Base-by-base conservation (phyloP, 1,140 invertebrate genomes). In the Aphaenogaster rudis region DNA sequence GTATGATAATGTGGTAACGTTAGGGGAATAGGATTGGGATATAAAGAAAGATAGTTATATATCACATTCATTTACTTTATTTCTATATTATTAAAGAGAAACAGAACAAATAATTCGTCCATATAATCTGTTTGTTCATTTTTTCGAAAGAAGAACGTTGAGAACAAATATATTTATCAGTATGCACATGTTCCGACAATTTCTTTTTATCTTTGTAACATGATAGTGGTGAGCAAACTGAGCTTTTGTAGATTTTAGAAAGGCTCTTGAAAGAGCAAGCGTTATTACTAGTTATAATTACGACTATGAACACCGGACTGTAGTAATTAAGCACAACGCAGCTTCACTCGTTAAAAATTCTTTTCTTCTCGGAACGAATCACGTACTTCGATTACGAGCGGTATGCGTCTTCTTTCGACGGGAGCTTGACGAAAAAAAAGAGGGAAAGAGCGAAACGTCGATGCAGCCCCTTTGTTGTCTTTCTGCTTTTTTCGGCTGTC, bases 401-500 rank as follows among this genome's bases (percentile, higher is more conserved):
- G 8, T 45, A 15, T 15, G 57, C 64, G 15, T 66, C 3, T 67
- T 57, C 63, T 42, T 86, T 86, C 52, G 72, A 76, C 50, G 57
- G 28, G 13, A 80, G 81, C 28, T 74, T 85, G 45, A 74, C 52
- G 39, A 50, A 36, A 28, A 28, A 66, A 54, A 85, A 59, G 3
- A 63, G 21, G 15, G 48, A 71, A 36, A 17, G 11, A 63, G 48
- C 50, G 15, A 54, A 21, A 21, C 52, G 45, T 57, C 82, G 36
- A 88, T 78, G 87, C 76, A 82, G 81, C 63, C 57, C 42, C 74
- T 91, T 91, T 91, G 89, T 90, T 87, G 39, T 50, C 63, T 33
- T 52, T 50, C 89, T 36, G 57, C 59, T 76, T 87, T 89, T 81
- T 89, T 79, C 66, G 71, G 78, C 52, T 45, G 77, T 87, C 78